phyloP scores from a whole-genome alignment of 1,140 invertebrate genomes.

The Phthorimaea operculella region DNA sequence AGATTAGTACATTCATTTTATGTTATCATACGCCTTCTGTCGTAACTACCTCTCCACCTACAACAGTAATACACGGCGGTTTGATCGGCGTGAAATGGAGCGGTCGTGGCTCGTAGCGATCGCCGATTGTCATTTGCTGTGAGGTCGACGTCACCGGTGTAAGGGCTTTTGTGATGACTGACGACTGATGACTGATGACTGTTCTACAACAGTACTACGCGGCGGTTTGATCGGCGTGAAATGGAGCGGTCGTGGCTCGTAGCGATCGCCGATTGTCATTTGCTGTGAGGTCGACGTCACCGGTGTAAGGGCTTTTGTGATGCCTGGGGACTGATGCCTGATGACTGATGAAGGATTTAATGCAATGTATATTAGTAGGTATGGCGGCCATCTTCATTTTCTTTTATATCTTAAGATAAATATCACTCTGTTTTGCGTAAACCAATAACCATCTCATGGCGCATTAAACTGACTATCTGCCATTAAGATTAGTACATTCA shows the following conservation, averaged over 20 bases:
- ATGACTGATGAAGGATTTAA: too few species aligned
- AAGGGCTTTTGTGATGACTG: neutral
- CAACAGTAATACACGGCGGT: constrained; percentile 6
- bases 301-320: neutral
- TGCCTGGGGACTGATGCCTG: neutral
- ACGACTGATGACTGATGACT: too few species aligned
- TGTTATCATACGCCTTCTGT: too few species aligned
- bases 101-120: neutral
- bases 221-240: constrained; percentile 10
- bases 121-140: neutral
- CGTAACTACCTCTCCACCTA: too few species aligned
- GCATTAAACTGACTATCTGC: too few species aligned
- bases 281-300: neutral
- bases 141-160: neutral
- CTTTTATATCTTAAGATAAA: too few species aligned
- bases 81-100: constrained; percentile 4
- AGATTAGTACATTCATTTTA: too few species aligned
- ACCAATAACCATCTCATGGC: too few species aligned
- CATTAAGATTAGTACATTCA: too few species aligned
- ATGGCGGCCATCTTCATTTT: too few species aligned
- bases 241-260: neutral
- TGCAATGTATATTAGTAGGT: too few species aligned
- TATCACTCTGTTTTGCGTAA: too few species aligned
- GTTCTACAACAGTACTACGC: neutral
- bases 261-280: neutral